Percentiles rank a stretch among this genome's conserved stretches.
Evolutionary conservation across 1,140 invertebrate genomes (phyloP).

Genomic region (Eubasilissa regina): DNA sequence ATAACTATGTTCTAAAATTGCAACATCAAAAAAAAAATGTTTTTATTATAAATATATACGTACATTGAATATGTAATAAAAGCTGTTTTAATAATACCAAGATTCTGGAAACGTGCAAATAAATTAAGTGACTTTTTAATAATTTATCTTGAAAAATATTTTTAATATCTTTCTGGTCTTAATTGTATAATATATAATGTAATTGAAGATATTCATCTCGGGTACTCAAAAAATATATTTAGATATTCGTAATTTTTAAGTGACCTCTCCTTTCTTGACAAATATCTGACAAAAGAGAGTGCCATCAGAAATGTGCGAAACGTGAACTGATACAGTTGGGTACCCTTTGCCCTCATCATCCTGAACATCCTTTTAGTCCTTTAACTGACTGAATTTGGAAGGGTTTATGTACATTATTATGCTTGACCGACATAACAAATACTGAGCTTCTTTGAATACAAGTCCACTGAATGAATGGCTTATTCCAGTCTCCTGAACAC

Average conservation of each 20-base stretch:
- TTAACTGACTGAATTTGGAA: slow-evolving; percentile 22
- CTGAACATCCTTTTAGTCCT: slow-evolving; percentile 20
- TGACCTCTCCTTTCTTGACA: background rate
- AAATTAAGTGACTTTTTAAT: too few species aligned
- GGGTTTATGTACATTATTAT: slow-evolving; percentile 31
- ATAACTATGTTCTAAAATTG: too few species aligned
- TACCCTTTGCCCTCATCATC: slow-evolving; percentile 29
- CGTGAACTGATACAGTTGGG: background rate
- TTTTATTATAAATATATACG: too few species aligned
- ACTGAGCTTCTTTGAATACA: slow-evolving; percentile 7
- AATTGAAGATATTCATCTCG: background rate
- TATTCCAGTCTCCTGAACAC: slow-evolving; percentile 20
- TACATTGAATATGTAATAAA: too few species aligned
- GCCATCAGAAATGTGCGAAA: slow-evolving; percentile 12
- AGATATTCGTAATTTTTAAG: background rate
- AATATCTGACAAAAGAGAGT: background rate
- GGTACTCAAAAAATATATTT: background rate
- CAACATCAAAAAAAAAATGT: too few species aligned
- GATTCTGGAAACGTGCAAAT: too few species aligned
- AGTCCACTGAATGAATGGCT: slow-evolving; percentile 8
- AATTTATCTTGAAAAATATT: too few species aligned
- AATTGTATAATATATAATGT: background rate
- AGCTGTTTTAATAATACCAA: too few species aligned
- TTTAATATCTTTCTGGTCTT: too few species aligned
- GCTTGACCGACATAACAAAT: slow-evolving; percentile 26